phyloP scores from a whole-genome alignment of 2,797 vertebrate species.

The Sebastes hopkinsi region DNA sequence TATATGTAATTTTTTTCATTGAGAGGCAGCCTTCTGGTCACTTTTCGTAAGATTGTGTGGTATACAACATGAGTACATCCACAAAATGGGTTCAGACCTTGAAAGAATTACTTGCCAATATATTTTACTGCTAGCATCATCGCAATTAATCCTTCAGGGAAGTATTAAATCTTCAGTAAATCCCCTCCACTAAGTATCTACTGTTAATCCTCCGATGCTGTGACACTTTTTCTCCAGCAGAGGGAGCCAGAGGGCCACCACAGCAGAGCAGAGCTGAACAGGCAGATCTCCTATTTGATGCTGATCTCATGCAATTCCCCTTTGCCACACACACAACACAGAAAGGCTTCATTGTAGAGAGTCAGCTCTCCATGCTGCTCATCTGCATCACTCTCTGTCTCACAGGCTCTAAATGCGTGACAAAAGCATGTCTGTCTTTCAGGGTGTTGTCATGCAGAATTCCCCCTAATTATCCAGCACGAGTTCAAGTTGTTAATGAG shows the following conservation, averaged over 20 bases:
- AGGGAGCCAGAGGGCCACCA: slow-evolving; percentile 42
- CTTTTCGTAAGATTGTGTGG: background rate
- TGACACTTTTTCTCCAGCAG: slow-evolving; percentile 47
- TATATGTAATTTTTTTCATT: background rate
- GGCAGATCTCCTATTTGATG: slow-evolving; percentile 24
- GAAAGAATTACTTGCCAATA: background rate
- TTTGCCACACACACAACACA: slow-evolving; percentile 42
- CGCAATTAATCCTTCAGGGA: slow-evolving; percentile 1
- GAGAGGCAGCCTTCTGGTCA: background rate
- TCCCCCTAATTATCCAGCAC: background rate
- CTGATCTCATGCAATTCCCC: slow-evolving; percentile 55
- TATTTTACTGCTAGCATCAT: background rate
- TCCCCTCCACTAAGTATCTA: background rate
- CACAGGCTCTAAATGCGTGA: slow-evolving; percentile 30
- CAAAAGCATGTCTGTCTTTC: slow-evolving; percentile 54
- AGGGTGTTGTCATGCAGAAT: slow-evolving; percentile 31
- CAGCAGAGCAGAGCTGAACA: slow-evolving; percentile 1
- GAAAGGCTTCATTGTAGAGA: slow-evolving; percentile 67
- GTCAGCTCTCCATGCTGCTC: slow-evolving; percentile 50
- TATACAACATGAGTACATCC: background rate
- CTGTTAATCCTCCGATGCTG: slow-evolving; percentile 20
- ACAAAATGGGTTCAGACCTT: background rate
- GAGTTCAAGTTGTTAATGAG: background rate
- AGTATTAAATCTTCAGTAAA: slow-evolving; percentile 26
- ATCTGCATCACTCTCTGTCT: slow-evolving; percentile 49